Percentiles rank a stretch among this genome's conserved stretches.
These are phyloP conservation scores for Hemibagrus guttatus DNA, from an alignment of 2,797 vertebrate genomes.

Conservation along the genomic window DNA sequence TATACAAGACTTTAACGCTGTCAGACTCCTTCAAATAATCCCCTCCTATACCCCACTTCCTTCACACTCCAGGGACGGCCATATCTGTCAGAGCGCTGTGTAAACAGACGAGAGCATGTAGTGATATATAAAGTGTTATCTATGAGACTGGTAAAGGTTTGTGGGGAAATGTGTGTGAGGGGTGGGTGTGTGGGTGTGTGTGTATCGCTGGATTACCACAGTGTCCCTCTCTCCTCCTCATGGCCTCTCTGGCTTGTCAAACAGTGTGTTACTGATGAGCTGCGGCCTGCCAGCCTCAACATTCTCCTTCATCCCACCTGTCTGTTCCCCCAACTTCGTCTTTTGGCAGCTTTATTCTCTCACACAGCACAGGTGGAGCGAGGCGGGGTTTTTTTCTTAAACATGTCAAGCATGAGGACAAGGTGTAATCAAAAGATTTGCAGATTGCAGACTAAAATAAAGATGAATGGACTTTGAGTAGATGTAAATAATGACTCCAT, in stretches of 20 bases:
- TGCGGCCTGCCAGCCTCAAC: slow-evolving; percentile 58
- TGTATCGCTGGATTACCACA: background rate
- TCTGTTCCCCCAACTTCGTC: background rate
- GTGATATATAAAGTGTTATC: slow-evolving; percentile 40
- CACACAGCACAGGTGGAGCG: slow-evolving; percentile 29
- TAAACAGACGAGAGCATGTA: slow-evolving; percentile 30
- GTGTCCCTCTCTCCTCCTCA: slow-evolving; percentile 32
- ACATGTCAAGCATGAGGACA: background rate
- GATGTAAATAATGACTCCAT: background rate
- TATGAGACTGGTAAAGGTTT: slow-evolving; percentile 18
- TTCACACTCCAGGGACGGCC: background rate
- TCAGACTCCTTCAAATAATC: slow-evolving; percentile 8
- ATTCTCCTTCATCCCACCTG: background rate
- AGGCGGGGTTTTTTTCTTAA: background rate
- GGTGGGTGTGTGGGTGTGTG: background rate
- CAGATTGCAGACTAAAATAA: background rate
- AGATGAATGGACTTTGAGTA: background rate
- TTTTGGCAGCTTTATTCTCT: slow-evolving; percentile 29
- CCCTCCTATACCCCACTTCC: slow-evolving; percentile 6
- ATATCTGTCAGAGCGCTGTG: slow-evolving; percentile 16
- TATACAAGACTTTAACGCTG: slow-evolving; percentile 9
- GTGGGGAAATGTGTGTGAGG: background rate
- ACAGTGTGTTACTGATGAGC: slow-evolving; percentile 74
- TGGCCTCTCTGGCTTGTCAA: slow-evolving; percentile 58
- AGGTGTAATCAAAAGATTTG: background rate